Evolutionary conservation across 2,888 invertebrate species (phyloP), one percentile per base, ranked within the genome.

Genomic region (Dryococelus australis): DNA sequence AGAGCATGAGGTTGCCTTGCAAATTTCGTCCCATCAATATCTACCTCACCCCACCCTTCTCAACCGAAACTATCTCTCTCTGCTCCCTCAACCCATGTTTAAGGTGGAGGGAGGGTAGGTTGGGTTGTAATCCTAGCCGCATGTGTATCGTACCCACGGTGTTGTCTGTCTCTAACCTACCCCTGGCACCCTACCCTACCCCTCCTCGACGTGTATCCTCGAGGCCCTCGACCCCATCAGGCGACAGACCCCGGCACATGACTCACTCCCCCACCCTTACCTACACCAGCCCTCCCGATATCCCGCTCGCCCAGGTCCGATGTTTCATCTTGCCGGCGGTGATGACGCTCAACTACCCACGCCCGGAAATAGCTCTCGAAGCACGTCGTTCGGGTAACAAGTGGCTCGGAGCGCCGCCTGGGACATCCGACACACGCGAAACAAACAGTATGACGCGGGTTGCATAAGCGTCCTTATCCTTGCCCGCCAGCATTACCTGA

Each of bases 371-470:
- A 65, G 65, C 65, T n/a, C 65, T 65, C 24, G 65, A 65, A 65
- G 65, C 65, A 65, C 65, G 65, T 65, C 65, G 65, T 65, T 65
- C 65, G 65, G 65, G 65, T n/a, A n/a, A n/a, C 65, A 65, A 65
- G 65, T 65, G n/a, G 65, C 12, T 47, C 47, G 5, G 47, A 47
- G 2, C 12, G 47, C 16, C 65, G 12, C 65, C n/a, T 65, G 3
- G 24, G 65, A 65, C 65, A n/a, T 65, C 20, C 65, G 65, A 65
- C 65, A 65, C 65, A n/a, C 65, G 24, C 65, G 8, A 8, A 65
- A 65, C 65, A 16, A 24, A 12, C 20, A 0, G 8, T 8, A 0
- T 65, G 24, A 8, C 20, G 24, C 27, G 16, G 83, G 35, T 35
- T 81, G 27, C 35, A 35, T 35, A 81, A 24, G 13, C 27, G 1